Conservation (phyloP, 1,140 invertebrate genomes). For the Copidosoma floridanum region DNA sequence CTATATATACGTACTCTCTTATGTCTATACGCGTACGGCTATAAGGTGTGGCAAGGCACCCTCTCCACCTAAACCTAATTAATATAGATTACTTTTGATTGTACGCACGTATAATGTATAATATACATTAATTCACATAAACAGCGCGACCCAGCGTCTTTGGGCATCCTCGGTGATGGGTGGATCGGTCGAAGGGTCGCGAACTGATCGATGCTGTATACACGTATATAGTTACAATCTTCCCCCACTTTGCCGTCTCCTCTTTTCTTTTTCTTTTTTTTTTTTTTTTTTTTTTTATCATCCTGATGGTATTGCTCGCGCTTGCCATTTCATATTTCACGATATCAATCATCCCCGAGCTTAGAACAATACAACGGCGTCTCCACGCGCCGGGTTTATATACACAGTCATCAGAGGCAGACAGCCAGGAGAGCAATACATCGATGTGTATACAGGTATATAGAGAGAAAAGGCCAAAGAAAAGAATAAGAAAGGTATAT, state of each 20-base stretch:
- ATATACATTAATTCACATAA: slow-evolving; percentile 57
- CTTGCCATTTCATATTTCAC: slow-evolving; percentile 17
- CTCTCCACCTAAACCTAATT: slow-evolving; percentile 54
- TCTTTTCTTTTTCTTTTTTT: slow-evolving; percentile 3
- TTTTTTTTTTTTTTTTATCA: too few species aligned
- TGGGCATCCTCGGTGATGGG: slow-evolving; percentile 43
- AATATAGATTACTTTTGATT: slow-evolving; percentile 58
- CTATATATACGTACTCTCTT: too few species aligned
- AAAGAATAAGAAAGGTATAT: slow-evolving; percentile 24
- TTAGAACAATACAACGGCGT: slow-evolving; percentile 15
- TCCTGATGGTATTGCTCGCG: slow-evolving; percentile 12
- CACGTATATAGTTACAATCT: too few species aligned
- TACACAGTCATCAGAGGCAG: too few species aligned
- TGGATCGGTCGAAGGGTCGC: slow-evolving; percentile 43
- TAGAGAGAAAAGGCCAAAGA: too few species aligned
- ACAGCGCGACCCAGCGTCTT: slow-evolving; percentile 43
- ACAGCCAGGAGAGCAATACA: too few species aligned
- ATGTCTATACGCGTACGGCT: too few species aligned
- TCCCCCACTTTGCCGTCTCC: slow-evolving; percentile 31
- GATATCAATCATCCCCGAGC: slow-evolving; percentile 19
- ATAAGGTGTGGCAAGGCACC: too few species aligned
- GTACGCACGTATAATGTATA: too few species aligned
- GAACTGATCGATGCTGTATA: slow-evolving; percentile 49
- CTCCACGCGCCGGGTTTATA: too few species aligned
- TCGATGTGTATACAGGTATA: too few species aligned